Percentiles rank a stretch among this genome's conserved stretches.
These are phyloP conservation scores for Aldrovandia affinis DNA, from an alignment of 2,797 vertebrate species.

Conservation along the genomic window DNA sequence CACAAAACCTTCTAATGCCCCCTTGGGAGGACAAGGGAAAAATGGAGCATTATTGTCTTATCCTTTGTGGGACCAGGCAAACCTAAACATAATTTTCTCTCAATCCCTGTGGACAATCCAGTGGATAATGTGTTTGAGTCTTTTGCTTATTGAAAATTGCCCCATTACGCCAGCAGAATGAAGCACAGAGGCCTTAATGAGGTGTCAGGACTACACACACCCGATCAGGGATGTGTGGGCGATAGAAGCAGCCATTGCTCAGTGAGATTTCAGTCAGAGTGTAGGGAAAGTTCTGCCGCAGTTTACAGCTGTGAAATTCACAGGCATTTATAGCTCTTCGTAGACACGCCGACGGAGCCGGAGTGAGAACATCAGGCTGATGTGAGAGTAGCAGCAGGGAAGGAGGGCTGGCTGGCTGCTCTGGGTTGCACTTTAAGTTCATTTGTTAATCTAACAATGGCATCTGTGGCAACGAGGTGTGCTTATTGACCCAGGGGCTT, in stretches of 20 bases:
- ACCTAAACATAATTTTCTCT: conserved; percentile 9
- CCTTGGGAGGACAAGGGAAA: conserved; percentile 14
- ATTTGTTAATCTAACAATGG: neutral
- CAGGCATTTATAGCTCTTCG: neutral
- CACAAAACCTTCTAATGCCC: conserved; percentile 15
- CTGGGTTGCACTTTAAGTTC: neutral
- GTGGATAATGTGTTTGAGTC: conserved; percentile 7
- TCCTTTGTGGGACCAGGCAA: conserved; percentile 42
- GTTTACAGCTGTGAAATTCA: neutral
- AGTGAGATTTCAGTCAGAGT: neutral
- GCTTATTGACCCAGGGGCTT: neutral
- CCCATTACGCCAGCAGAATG: neutral
- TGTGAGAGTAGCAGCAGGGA: neutral
- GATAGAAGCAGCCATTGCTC: conserved; percentile 6
- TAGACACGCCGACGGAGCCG: neutral
- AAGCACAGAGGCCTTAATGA: conserved; percentile 1
- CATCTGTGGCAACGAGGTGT: neutral
- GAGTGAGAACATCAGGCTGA: neutral
- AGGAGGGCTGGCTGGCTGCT: neutral
- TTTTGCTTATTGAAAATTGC: conserved; percentile 7
- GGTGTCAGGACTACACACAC: neutral
- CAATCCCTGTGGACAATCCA: conserved; percentile 8
- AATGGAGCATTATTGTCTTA: neutral
- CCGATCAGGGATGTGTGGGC: neutral
- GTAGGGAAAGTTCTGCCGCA: neutral